Base-by-base conservation (phyloP, 2,113 vertebrate genomes). In the Heterotis niloticus region DNA sequence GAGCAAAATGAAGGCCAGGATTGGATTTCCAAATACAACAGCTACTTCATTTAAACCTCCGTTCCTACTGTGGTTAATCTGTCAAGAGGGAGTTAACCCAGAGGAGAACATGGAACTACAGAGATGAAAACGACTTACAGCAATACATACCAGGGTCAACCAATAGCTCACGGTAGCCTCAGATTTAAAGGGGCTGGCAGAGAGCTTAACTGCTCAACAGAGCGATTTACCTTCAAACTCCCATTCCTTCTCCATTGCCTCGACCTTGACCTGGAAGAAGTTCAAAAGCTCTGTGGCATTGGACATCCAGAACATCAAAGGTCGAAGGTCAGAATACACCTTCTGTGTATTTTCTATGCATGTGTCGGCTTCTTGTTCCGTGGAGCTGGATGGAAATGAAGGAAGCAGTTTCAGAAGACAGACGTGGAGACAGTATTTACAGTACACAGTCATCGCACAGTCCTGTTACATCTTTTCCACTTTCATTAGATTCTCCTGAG, bases 241-340 rank as follows among this genome's bases (percentile, higher is more conserved):
- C 80, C 94, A 95, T 81, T 97, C 96, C 83, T 94, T 95, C 84
- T 96, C 96, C 92, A 97, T 92, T 75, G 91, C 86, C 82, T 96
- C 90, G 34, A 95, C 94, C 86, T 94, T 96, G 84, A 94, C 93
- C 86, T 96, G 96, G 67, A 96, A 94, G 79, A 95, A 95, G 87
- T 96, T 96, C 10, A 97, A 92, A 44, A 97, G 92, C 87, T 97
- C 96, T 0, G 94, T 96, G 69, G 96, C 94, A n/a, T 97, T 97
- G 70, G 96, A 94, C 96, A 97, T 95, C 96, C 96, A 97, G 77
- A 96, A 94, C 92, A 96, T 95, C 69, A 97, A 91, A 0, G 96
- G 95, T 76, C 91, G 91, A 71, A 97, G 91, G 82, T 97, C 96
- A 13, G 93, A 88, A 0, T 94, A 93, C 82, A 97, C 93, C 59